Evolutionary conservation across 2,113 vertebrate species (phyloP).

Genomic region (Oryzias celebensis): DNA sequence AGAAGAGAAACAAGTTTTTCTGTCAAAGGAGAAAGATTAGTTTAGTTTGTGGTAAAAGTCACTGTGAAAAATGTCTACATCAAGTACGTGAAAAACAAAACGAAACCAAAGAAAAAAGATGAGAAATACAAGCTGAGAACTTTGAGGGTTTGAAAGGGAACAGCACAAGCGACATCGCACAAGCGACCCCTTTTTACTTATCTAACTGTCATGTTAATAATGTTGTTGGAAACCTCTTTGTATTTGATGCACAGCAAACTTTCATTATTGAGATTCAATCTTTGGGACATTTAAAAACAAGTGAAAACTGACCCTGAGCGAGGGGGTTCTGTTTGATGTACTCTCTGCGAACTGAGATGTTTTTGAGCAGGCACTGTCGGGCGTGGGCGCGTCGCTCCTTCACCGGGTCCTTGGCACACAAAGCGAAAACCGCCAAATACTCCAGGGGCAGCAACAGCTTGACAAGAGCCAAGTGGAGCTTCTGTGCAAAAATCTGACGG

Average conservation of each 20-base stretch:
- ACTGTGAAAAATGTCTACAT: background rate
- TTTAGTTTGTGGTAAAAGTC: background rate
- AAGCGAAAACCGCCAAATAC: constrained; percentile 96
- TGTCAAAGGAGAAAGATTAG: constrained; percentile 43
- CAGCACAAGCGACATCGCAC: no score
- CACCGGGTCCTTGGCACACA: constrained; percentile 98
- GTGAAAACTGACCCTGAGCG: constrained; percentile 83
- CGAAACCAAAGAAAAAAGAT: background rate
- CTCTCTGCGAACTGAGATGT: constrained; percentile 97
- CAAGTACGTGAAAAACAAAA: background rate
- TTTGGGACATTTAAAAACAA: no score
- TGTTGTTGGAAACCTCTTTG: no score
- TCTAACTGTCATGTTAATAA: no score
- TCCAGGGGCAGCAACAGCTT: constrained; percentile 94
- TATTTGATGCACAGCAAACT: no score
- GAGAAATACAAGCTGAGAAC: no score
- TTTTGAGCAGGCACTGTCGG: constrained; percentile 97
- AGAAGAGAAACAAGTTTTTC: constrained; percentile 94
- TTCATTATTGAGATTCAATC: no score
- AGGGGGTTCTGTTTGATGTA: constrained; percentile 97
- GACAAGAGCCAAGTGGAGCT: constrained; percentile 93
- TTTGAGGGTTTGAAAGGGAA: no score
- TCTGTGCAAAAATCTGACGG: constrained; percentile 97
- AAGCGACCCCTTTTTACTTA: no score
- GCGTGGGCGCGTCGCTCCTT: constrained; percentile 97